Percentiles rank a stretch among this genome's conserved stretches.
Conservation (phyloP, 92 coral and sea anemone species). For the Bergia sp. region DNA sequence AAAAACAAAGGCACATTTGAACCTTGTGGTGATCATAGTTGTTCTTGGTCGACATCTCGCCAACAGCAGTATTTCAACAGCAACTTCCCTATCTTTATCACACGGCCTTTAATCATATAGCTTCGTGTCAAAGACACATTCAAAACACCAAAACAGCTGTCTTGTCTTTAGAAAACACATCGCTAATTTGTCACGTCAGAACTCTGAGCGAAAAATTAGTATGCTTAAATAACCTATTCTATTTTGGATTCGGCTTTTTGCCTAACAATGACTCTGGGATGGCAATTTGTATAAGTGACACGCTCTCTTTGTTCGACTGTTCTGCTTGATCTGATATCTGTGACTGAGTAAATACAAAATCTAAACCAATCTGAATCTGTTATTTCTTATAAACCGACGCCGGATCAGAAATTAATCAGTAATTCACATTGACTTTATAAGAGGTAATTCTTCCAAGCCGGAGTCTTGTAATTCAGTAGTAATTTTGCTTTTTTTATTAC, state of each 20-base stretch:
- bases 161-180: neutral
- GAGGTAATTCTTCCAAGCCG: too few species aligned
- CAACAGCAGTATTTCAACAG: neutral
- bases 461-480: too few species aligned
- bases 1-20: neutral
- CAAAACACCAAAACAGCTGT: neutral
- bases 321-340: neutral
- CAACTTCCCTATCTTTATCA: neutral
- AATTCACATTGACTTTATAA: too few species aligned
- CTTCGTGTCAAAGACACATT: neutral
- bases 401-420: too few species aligned
- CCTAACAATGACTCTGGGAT: conserved; percentile 28
- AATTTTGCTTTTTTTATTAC: too few species aligned
- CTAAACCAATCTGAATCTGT: neutral
- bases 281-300: neutral
- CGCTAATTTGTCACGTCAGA: neutral
- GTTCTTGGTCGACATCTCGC: neutral
- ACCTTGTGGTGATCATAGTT: neutral
- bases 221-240: neutral
- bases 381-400: too few species aligned
- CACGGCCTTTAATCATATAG: neutral
- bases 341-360: conserved; percentile 1
- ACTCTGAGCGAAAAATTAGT: neutral
- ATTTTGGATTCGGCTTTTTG: neutral
- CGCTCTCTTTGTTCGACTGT: neutral